Evolutionary conservation across 2,797 vertebrate species (phyloP), one percentile per base, ranked within the genome.

Genomic region (Neoniphon sammara): DNA sequence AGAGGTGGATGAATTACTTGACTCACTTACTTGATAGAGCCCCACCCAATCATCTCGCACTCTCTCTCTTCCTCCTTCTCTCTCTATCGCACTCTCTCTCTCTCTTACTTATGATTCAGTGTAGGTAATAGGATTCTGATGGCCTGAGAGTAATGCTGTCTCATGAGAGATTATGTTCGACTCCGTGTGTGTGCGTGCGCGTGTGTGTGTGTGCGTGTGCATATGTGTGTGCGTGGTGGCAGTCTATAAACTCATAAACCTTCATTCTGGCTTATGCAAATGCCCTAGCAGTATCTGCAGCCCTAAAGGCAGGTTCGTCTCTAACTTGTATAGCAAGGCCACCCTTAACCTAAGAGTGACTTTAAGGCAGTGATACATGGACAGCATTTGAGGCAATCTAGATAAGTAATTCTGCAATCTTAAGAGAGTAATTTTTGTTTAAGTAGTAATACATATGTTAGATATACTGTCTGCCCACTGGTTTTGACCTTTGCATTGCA

Each of bases 51-150:
- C 83, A 85, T 88, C 36, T 46, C 52, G 9, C 54, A 34, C 36
- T 39, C 36, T 39, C 27, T 49, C 56, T 11, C 27, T 15, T 10
- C 23, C 31, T 23, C 55, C 39, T 71, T 57, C 70, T 31, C 71
- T 78, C 83, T 69, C 78, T 65, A 75, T 84, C 75, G 14, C 72
- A 65, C 53, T 18, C 61, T 21, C 73, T 74, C 82, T 75, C 86
- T 83, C 85, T 82, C 86, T 80, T 78, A 89, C 86, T 90, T 86
- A 90, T 90, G 88, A 93, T 93, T 93, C 91, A 91, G 85, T 84
- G 89, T 86, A 85, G 90, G 88, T 94, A 93, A 94, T 94, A 90
- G 90, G 91, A 94, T 94, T 94, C 88, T 91, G 89, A 91, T 92
- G 92, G 92, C 89, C 82, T 85, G 79, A 90, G 88, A 91, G 92